Evolutionary conservation across 2,113 vertebrate species (phyloP), one percentile per base, ranked within the genome.

Genomic region (Lota lota): DNA sequence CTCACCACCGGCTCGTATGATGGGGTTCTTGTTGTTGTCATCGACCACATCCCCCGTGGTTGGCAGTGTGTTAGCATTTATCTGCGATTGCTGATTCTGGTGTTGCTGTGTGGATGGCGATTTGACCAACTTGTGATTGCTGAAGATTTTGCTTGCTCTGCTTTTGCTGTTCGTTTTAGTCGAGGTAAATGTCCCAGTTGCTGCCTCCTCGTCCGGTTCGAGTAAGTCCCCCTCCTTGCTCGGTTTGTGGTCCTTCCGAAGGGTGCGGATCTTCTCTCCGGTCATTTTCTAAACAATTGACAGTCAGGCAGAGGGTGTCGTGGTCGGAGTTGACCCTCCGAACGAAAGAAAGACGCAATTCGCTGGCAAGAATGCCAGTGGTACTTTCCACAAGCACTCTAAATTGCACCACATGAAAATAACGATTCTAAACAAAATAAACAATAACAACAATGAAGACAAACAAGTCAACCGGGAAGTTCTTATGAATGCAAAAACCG

Each of bases 261-360:
- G 85, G 66, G 95, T 94, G 90, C 95, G 96, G 85, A 96, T 91
- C 94, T 98, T 98, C 92, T 97, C 96, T 71, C 96, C 95, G 83
- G 96, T 98, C 96, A 97, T 98, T 83, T 87, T 90, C 74, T 70
- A 79, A 70, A 70, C 83, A 69, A 81, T 80, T 50, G 63, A 28
- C 67, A 53, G 22, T 36, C 40, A 70, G 80, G 78, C 73, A 74
- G 76, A 85, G 86, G 80, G 88, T 76, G 91, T 82, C 82, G 88
- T 56, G 78, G 84, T 76, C 77, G 81, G 51, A 74, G 88, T 89
- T 86, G 90, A 90, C 82, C 86, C 86, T 79, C 84, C 68, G 78
- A 77, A 76, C 75, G 78, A 11, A 14, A 47, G 10, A 47, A 47
- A 66, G 80, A 84, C 69, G 84, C 77, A 72, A 81, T 76, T 74